Conservation (phyloP, 2,113 vertebrate genomes). For the Myotis yumanensis region DNA sequence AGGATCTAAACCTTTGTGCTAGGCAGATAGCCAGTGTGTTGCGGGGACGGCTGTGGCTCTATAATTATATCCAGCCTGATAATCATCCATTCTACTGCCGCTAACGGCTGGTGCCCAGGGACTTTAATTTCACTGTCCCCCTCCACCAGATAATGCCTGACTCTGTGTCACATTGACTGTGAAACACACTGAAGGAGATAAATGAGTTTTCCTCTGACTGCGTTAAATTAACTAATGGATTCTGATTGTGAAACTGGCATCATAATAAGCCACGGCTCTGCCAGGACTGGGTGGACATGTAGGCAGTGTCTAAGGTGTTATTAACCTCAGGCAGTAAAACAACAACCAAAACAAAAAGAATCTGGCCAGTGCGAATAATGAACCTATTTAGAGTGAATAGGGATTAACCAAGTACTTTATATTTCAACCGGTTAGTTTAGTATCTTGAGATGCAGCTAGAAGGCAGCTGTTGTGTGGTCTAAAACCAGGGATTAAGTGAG, state of each 20-base stretch:
- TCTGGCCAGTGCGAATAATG: neutral
- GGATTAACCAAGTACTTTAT: neutral
- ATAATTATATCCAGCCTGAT: conserved; percentile 79
- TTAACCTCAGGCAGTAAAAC: neutral
- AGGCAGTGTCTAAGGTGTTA: conserved; percentile 42
- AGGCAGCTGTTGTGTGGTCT: neutral
- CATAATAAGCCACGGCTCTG: neutral
- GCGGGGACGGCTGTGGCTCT: conserved; percentile 61
- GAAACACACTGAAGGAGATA: conserved; percentile 75
- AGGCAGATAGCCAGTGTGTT: conserved; percentile 83
- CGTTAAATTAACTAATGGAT: conserved; percentile 72
- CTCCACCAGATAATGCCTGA: conserved; percentile 58
- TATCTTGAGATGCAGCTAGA: neutral
- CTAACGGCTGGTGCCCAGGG: conserved; percentile 75
- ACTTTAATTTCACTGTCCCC: conserved; percentile 74
- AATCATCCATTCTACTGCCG: conserved; percentile 70
- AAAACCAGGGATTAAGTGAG: neutral
- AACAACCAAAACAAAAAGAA: conserved; percentile 1
- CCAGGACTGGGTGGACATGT: conserved; percentile 22
- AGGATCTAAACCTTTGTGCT: conserved; percentile 83
- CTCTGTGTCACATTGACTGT: conserved; percentile 72
- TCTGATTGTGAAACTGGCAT: conserved; percentile 40
- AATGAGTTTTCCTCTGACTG: conserved; percentile 55
- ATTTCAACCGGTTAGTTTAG: neutral
- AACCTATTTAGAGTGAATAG: neutral